Percentiles rank a stretch among this genome's conserved stretches.
phyloP scores from a whole-genome alignment of 2,113 vertebrate species.

The Polypterus senegalus region DNA sequence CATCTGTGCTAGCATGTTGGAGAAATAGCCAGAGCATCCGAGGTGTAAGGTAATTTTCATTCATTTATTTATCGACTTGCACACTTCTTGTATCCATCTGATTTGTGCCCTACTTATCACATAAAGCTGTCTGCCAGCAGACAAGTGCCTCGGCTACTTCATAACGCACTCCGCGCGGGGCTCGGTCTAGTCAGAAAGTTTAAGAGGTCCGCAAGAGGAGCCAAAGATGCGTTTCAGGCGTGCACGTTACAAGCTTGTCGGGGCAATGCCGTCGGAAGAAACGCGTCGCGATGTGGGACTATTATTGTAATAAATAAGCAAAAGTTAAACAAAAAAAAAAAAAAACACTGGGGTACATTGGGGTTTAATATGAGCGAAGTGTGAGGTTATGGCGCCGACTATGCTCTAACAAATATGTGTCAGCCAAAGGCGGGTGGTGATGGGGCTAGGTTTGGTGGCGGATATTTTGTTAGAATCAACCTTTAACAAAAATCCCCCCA shows the following conservation, averaged over 20 bases:
- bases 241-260: too few relatives aligned
- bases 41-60: conserved; percentile 82
- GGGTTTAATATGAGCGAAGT: conserved; percentile 11
- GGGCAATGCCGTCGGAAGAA: too few relatives aligned
- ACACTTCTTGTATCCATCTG: too few relatives aligned
- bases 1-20: conserved; percentile 80
- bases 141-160: not conserved
- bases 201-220: not conserved
- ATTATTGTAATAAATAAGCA: too few relatives aligned
- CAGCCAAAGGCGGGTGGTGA: too few relatives aligned
- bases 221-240: too few relatives aligned
- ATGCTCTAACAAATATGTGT: conserved; percentile 53
- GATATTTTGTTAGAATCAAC: too few relatives aligned
- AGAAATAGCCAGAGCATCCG: conserved; percentile 90
- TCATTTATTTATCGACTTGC: too few relatives aligned
- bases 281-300: too few relatives aligned
- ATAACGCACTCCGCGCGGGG: not conserved
- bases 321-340: conserved; percentile 12
- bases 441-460: too few relatives aligned
- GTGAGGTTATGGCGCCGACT: conserved; percentile 73
- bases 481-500: too few relatives aligned
- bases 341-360: too few relatives aligned
- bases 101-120: not conserved
- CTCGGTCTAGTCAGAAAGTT: conserved; percentile 11
- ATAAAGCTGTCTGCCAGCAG: conserved; percentile 9